Base-by-base conservation (phyloP, 2,888 invertebrate genomes). In the Sicus ferrugineus region DNA sequence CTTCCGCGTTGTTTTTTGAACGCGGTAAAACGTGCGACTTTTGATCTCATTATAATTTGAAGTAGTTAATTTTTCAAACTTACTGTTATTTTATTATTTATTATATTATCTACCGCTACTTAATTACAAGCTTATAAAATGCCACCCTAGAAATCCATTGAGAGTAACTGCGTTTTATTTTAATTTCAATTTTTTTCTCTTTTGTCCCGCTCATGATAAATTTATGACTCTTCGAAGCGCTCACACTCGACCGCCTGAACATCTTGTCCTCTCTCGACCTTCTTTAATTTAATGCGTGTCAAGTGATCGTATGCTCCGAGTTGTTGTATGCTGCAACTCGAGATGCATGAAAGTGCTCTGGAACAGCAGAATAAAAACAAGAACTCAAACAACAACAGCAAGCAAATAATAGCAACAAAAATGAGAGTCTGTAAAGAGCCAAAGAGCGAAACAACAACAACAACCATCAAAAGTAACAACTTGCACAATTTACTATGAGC, bases 271-370 rank as follows among this genome's bases (percentile, higher is more conserved):
- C 19, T 52, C 21, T 52, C 21, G 52, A 52, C 23, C 52, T 52
- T 38, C 16, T 56, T n/a, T n/a, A n/a, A n/a, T n/a, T n/a, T 56
- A 69, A 72, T 74, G 73, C 72, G 72, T 74, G 72, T 72, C 71
- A 74, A 74, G 71, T 72, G 71, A 70, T 70, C 72, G 69, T 72
- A 70, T 59, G 46, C 71, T 70, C 58, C 30, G 63, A 63, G 42
- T 70, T 69, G 64, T 69, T 52, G 11, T 7, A 21, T 52, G 9
- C 11, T n/a, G 52, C 23, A 19, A 52, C 9, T 19, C 6, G 21
- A 52, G 9, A 52, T 9, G 21, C 19, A 23, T 52, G 21, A 38
- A 38, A 38, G 11, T 38, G 38, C 11, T n/a, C n/a, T n/a, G n/a
- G n/a, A n/a, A n/a, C n/a, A n/a, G n/a, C n/a, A 46, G n/a, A 46